A percentile compares a stretch with the other conserved stretches of the same genome.
Conservation (phyloP, 2,888 invertebrate species). For the Andricus curvator region DNA sequence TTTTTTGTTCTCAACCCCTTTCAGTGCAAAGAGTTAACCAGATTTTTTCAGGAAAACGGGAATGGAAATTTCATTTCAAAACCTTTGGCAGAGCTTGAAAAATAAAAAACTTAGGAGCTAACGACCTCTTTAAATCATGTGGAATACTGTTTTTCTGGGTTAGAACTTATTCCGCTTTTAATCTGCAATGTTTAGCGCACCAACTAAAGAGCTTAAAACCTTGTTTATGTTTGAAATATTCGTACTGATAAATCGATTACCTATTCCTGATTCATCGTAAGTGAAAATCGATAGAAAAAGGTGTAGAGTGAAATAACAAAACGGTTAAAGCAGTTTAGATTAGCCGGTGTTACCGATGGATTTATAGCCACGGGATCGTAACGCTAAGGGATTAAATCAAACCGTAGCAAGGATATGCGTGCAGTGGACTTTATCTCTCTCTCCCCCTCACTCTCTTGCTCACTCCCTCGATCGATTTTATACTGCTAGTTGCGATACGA, state of each 20-base stretch:
- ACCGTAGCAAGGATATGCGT: constrained; percentile 37
- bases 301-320: constrained; percentile 31
- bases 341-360: constrained; percentile 51
- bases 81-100: neutral
- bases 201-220: neutral
- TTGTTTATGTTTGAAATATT: neutral
- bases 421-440: constrained; percentile 39
- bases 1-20: neutral
- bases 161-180: too few species aligned
- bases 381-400: constrained; percentile 36
- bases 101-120: constrained; percentile 3
- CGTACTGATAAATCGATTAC: neutral
- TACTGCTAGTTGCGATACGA: constrained; percentile 42
- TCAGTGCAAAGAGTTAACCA: neutral
- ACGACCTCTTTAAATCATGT: constrained; percentile 15
- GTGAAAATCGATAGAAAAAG: constrained; percentile 24
- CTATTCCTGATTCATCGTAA: neutral
- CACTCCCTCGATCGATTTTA: constrained; percentile 43
- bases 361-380: constrained; percentile 49
- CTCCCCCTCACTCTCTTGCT: constrained; percentile 40
- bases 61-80: neutral
- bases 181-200: too few species aligned
- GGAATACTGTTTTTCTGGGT: neutral
- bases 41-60: neutral
- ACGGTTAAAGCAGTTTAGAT: constrained; percentile 43